Conservation (phyloP, 2,113 vertebrate genomes). For the Cinclus mexicanus region DNA sequence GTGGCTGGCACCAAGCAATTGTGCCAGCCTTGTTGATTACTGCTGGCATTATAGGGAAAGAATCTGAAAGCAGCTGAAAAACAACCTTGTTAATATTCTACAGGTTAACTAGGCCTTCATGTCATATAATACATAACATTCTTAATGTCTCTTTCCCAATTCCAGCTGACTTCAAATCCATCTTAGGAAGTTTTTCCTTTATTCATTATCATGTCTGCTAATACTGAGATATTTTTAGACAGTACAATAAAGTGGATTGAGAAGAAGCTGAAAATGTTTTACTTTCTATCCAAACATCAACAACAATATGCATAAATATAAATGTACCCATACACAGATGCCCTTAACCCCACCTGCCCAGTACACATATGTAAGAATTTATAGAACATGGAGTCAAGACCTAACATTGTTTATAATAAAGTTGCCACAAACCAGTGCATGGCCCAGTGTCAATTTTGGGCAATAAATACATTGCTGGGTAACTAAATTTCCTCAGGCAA, state of each 20-base stretch:
- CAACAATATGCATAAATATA: background rate
- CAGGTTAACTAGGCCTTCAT: background rate
- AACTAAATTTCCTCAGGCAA: background rate
- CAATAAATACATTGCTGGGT: background rate
- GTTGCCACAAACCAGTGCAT: background rate
- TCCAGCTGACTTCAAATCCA: background rate
- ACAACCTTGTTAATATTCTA: background rate
- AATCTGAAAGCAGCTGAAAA: background rate
- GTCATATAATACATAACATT: background rate
- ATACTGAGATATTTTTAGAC: background rate
- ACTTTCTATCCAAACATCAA: background rate
- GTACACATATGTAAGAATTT: accelerated
- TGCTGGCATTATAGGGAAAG: background rate
- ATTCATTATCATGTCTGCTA: background rate
- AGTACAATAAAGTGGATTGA: background rate
- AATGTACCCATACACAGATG: accelerated
- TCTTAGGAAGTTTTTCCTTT: background rate
- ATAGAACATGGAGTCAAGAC: background rate
- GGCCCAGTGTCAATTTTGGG: background rate
- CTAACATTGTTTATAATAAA: background rate
- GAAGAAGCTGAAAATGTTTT: background rate
- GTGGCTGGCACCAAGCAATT: background rate
- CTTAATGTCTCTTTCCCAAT: background rate
- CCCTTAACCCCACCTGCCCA: accelerated
- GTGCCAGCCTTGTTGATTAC: background rate